Conservation (phyloP, 2,888 invertebrate species). For the Strigamia transsilvanica region DNA sequence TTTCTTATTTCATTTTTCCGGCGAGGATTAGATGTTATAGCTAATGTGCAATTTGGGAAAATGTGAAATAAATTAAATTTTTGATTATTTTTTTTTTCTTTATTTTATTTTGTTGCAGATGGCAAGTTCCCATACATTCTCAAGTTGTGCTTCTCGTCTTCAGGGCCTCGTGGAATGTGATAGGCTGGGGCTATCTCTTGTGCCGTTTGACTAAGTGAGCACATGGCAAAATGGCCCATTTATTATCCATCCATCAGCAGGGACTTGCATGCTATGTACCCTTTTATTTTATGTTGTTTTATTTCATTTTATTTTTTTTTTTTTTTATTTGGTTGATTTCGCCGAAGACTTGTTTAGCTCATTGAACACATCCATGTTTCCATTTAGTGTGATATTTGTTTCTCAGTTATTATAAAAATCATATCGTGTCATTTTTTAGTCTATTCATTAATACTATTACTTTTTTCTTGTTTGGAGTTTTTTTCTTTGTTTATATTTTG, state of each 20-base stretch:
- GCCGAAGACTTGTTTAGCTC: not conserved
- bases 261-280: conserved; percentile 7
- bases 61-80: conserved; percentile 19
- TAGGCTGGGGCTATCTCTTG: not conserved
- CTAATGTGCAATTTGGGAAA: conserved; percentile 17
- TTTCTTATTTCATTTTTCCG: conserved; percentile 22
- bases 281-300: not conserved
- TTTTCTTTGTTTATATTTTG: not conserved
- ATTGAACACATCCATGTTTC: not conserved
- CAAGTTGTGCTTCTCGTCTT: conserved; percentile 97
- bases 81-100: conserved; percentile 56
- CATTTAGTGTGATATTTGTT: conserved; percentile 26
- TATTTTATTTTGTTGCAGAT: conserved; percentile 70
- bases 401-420: not conserved
- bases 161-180: conserved; percentile 61
- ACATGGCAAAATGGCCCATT: conserved; percentile 22
- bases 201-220: not conserved
- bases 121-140: conserved; percentile 98
- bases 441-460: not conserved
- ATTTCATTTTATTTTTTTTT: too few relatives aligned
- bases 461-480: not conserved
- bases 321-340: conserved; percentile 2
- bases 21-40: not conserved
- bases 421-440: conserved; percentile 1
- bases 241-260: conserved; percentile 35